These are phyloP conservation scores for Apotomis turbidana DNA, from an alignment of 2,888 invertebrate genomes.

Conservation along the genomic window DNA sequence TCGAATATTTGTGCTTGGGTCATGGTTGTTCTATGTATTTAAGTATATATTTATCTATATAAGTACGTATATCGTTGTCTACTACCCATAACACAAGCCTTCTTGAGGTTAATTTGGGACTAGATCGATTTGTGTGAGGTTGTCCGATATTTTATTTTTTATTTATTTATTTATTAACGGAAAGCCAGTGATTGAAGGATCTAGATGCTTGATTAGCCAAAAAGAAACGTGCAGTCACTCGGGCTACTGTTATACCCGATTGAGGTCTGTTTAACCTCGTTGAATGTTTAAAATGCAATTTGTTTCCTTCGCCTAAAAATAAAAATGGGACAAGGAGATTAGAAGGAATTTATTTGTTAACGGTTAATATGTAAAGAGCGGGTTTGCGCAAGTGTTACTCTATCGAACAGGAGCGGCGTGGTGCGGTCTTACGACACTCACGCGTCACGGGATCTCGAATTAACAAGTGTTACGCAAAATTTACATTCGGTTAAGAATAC, in stretches of 20 bases:
- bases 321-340: slow-evolving; percentile 26
- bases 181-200: no score
- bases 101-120: no score
- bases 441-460: slow-evolving; percentile 60
- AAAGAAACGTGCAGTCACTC: not conserved
- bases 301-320: not conserved
- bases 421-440: slow-evolving; percentile 58
- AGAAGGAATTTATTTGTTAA: slow-evolving; percentile 3
- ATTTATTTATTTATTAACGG: no score
- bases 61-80: no score
- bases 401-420: slow-evolving; percentile 67
- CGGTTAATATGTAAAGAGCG: slow-evolving; percentile 23
- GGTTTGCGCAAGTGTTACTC: slow-evolving; percentile 66
- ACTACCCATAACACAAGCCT: no score
- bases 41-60: no score
- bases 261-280: slow-evolving; percentile 11
- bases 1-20: no score
- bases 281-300: not conserved
- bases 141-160: no score
- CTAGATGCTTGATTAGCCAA: not conserved
- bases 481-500: slow-evolving; percentile 55
- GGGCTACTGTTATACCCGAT: not conserved
- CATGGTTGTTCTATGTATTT: no score
- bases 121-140: no score
- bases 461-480: slow-evolving; percentile 68